These are phyloP conservation scores for Acanthaster planci DNA, from an alignment of 35 echinoderm and acorn worm genomes.

Conservation along the genomic window DNA sequence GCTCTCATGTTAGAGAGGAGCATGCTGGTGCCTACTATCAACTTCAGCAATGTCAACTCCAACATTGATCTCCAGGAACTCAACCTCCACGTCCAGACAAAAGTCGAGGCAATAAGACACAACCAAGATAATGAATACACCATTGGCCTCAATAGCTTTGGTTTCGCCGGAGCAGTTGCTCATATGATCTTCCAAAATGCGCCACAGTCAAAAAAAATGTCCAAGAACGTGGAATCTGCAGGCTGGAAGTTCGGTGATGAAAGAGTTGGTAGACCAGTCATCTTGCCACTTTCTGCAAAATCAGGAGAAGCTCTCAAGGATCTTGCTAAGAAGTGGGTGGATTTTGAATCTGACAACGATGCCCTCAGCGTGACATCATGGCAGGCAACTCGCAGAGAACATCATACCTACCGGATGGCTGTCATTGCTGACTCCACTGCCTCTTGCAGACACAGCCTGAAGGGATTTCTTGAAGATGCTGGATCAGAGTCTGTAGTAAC, in stretches of 20 bases:
- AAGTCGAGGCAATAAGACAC: conserved; percentile 45
- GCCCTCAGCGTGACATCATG: conserved; percentile 76
- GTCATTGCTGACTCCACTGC: conserved; percentile 66
- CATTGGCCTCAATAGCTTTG: conserved; percentile 91
- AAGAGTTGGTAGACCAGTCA: conserved; percentile 54
- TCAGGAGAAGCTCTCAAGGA: conserved; percentile 72
- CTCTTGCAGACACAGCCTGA: conserved; percentile 52
- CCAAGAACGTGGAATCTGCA: conserved; percentile 2
- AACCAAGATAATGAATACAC: conserved; percentile 2
- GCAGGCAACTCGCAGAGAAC: conserved; percentile 71
- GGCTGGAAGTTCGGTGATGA: conserved; percentile 81
- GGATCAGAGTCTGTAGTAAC: conserved; percentile 32
- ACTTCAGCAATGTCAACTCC: conserved; percentile 68
- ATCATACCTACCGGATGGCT: conserved; percentile 76
- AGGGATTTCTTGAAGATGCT: conserved; percentile 57
- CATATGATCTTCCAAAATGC: conserved; percentile 88
- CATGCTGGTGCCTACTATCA: conserved; percentile 78
- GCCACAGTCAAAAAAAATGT: conserved; percentile 31
- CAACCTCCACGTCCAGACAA: conserved; percentile 64
- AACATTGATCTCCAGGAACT: conserved; percentile 69
- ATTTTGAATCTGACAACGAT: conserved; percentile 68
- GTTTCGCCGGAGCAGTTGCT: conserved; percentile 91
- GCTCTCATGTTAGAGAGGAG: conserved; percentile 82
- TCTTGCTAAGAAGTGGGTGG: conserved; percentile 65
- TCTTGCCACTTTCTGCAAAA: conserved; percentile 87